Conservation (phyloP, 1,140 invertebrate genomes). For the Drosophila nebulosa region DNA sequence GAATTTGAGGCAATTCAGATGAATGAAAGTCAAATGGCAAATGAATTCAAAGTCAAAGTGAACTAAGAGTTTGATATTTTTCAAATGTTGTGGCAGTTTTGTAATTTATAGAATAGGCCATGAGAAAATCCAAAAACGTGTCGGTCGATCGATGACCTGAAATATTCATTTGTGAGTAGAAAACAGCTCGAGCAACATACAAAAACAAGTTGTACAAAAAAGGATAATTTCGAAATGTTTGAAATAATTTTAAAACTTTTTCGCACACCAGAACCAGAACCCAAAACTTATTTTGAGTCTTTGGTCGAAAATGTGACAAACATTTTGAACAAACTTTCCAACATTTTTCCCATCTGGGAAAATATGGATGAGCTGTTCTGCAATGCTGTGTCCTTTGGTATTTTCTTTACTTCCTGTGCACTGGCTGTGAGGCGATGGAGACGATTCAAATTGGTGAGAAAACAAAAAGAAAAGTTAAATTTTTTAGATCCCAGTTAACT, state of each 20-base stretch:
- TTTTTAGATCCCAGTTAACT: too few species aligned
- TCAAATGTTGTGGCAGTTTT: too few species aligned
- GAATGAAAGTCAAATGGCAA: too few species aligned
- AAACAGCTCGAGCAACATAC: background rate
- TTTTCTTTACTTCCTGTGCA: background rate
- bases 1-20: background rate
- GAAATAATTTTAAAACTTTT: background rate
- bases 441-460: background rate
- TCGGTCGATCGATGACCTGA: background rate
- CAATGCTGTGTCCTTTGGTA: background rate
- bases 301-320: background rate
- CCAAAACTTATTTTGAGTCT: background rate
- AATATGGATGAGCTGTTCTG: background rate
- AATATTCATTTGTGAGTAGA: background rate
- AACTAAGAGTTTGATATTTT: background rate
- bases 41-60: background rate
- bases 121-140: background rate
- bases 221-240: background rate
- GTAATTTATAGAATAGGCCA: background rate
- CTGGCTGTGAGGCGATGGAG: too few species aligned
- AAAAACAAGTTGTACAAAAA: background rate
- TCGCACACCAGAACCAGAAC: background rate
- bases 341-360: background rate
- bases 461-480: too few species aligned
- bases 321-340: background rate